A percentile compares a stretch with the other conserved stretches of the same genome.
These are phyloP conservation scores for Callyntrura sp. DNA, from an alignment of 2,888 invertebrate genomes.

Conservation along the genomic window DNA sequence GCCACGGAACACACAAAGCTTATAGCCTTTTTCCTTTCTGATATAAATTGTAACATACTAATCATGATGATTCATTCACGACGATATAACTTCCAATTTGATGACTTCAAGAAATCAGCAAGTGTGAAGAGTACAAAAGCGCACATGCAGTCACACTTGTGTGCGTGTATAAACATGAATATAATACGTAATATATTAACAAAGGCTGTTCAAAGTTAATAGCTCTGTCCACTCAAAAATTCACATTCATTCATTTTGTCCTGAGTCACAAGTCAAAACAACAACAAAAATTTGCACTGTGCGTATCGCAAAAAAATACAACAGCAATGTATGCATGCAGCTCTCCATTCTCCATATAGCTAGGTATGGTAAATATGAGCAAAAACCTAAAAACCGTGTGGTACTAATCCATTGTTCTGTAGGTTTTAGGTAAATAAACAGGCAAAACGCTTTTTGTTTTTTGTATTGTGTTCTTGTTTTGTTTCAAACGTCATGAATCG, in stretches of 20 bases:
- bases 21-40: constrained; percentile 49
- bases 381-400: constrained; percentile 47
- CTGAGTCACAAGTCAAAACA: constrained; percentile 36
- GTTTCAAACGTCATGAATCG: constrained; percentile 74
- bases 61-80: constrained; percentile 72
- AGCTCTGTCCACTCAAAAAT: constrained; percentile 66
- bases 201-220: constrained; percentile 55
- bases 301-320: constrained; percentile 5
- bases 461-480: constrained; percentile 66
- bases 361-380: constrained; percentile 9
- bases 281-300: constrained; percentile 14
- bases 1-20: constrained; percentile 20
- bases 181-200: constrained; percentile 44
- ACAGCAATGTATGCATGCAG: not conserved
- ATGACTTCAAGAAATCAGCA: constrained; percentile 60
- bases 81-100: constrained; percentile 46
- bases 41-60: constrained; percentile 71
- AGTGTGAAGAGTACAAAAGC: constrained; percentile 69
- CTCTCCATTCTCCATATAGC: not conserved
- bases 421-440: constrained; percentile 57
- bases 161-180: constrained; percentile 34
- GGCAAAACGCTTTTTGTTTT: constrained; percentile 52
- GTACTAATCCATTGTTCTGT: constrained; percentile 59
- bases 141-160: constrained; percentile 14
- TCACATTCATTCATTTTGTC: constrained; percentile 40